phyloP scores from a whole-genome alignment of 35 echinoderm and acorn worm species.

The Ophiothrix spiculata region DNA sequence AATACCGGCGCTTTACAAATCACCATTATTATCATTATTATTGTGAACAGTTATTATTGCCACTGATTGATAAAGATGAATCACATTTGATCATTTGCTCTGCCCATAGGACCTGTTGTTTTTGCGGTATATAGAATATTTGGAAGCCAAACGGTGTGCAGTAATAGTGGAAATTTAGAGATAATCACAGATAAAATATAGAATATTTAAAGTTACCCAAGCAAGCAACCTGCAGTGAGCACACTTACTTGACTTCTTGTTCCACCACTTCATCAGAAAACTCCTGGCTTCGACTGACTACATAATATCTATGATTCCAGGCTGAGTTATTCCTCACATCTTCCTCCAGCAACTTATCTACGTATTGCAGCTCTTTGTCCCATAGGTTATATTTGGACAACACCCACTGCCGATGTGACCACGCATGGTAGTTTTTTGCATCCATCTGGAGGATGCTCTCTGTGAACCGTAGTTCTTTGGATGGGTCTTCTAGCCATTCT shows the following conservation, averaged over 20 bases:
- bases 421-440: conserved; percentile 99
- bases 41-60: background rate
- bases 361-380: conserved; percentile 78
- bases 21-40: too few relatives aligned
- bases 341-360: conserved; percentile 60
- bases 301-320: conserved; percentile 96
- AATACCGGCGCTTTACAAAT: too few relatives aligned
- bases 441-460: conserved; percentile 60
- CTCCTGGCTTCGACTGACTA: conserved; percentile 71
- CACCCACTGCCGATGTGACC: conserved; percentile 99
- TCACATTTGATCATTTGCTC: background rate
- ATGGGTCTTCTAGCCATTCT: conserved; percentile 74
- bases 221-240: background rate
- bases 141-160: background rate
- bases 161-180: too few relatives aligned
- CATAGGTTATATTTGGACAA: conserved; percentile 77
- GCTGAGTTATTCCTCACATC: conserved; percentile 97
- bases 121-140: background rate
- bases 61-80: background rate
- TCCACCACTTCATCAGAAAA: conserved; percentile 55
- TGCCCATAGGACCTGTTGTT: too few relatives aligned
- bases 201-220: background rate
- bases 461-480: conserved; percentile 73
- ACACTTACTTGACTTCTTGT: conserved; percentile 81
- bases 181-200: too few relatives aligned